These are phyloP conservation scores for Rhagonycha lutea DNA, from an alignment of 2,888 invertebrate genomes.

Conservation along the genomic window DNA sequence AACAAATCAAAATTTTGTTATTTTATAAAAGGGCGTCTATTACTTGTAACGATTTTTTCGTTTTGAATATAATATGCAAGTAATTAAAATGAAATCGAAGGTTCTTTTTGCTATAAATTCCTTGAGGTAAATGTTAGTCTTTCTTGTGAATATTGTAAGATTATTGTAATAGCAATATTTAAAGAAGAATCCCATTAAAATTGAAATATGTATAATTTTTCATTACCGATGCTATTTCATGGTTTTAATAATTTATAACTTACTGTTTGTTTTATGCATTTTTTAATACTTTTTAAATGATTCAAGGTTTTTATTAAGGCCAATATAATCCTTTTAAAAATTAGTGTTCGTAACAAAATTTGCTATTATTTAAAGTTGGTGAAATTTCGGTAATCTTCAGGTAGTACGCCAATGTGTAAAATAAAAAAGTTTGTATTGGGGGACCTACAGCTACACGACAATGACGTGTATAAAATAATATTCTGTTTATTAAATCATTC, in stretches of 20 bases:
- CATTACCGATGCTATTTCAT: neutral
- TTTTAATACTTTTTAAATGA: neutral
- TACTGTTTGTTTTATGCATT: neutral
- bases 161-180: neutral
- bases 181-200: neutral
- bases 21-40: too few species aligned
- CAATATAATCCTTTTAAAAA: neutral
- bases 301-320: neutral
- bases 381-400: neutral
- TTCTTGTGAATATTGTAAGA: too few species aligned
- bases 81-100: too few species aligned
- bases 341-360: neutral
- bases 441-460: too few species aligned
- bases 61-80: too few species aligned
- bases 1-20: too few species aligned
- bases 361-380: neutral
- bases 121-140: neutral
- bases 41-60: too few species aligned
- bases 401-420: neutral
- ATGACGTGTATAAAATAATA: too few species aligned
- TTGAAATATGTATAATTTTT: neutral
- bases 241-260: neutral
- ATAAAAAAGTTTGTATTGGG: too few species aligned
- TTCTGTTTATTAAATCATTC: too few species aligned
- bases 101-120: neutral